Evolutionary conservation across 2,888 invertebrate genomes (phyloP).

Genomic region (Plagodis dolabraria): DNA sequence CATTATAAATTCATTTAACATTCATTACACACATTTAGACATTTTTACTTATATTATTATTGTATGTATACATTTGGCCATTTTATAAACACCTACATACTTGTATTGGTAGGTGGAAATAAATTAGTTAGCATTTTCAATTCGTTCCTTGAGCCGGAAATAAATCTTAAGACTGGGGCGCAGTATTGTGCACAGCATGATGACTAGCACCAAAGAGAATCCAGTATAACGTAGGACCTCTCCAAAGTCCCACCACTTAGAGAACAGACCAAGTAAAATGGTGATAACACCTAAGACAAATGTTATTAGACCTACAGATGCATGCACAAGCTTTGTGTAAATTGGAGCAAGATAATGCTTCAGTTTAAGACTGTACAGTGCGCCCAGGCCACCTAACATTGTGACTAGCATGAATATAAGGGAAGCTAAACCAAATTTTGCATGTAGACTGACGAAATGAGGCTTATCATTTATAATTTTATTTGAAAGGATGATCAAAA

Average conservation of each 20-base stretch:
- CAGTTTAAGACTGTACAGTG: constrained; percentile 74
- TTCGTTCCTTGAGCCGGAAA: constrained; percentile 74
- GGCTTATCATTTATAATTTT: constrained; percentile 64
- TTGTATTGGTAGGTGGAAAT: not conserved
- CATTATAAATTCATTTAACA: constrained; percentile 20
- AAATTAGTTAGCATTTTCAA: constrained; percentile 65
- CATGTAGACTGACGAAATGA: constrained; percentile 72
- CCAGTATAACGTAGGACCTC: constrained; percentile 65
- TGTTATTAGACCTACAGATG: constrained; percentile 69
- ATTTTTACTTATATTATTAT: constrained; percentile 17
- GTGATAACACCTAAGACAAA: constrained; percentile 71
- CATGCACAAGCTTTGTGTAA: constrained; percentile 76
- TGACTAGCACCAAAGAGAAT: constrained; percentile 61
- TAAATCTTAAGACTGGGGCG: constrained; percentile 76
- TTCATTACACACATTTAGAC: constrained; percentile 16
- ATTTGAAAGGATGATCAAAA: constrained; percentile 71
- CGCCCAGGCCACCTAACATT: constrained; percentile 73
- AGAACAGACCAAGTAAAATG: constrained; percentile 69
- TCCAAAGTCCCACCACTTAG: constrained; percentile 73
- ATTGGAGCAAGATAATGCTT: constrained; percentile 76
- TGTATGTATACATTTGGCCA: constrained; percentile 24
- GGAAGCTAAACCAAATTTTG: constrained; percentile 74
- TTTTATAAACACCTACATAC: not conserved
- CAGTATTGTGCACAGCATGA: constrained; percentile 70
- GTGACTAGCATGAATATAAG: constrained; percentile 70